Conservation (phyloP, 1,140 invertebrate species). For the Ectropis grisescens region DNA sequence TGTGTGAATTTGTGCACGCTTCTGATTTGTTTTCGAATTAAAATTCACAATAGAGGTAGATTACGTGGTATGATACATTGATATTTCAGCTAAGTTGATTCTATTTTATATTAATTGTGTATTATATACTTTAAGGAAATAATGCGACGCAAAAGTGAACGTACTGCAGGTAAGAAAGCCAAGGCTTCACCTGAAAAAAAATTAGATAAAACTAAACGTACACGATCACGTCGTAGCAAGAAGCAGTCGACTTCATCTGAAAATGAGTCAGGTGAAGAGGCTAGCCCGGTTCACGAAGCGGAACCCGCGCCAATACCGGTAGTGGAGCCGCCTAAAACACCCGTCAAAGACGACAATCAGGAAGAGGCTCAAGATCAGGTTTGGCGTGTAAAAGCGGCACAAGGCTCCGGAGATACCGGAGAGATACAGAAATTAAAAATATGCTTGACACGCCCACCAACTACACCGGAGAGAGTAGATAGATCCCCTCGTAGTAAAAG, state of each 20-base stretch:
- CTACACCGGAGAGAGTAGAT: conserved; percentile 53
- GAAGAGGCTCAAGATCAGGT: conserved; percentile 51
- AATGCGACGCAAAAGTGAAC: conserved; percentile 62
- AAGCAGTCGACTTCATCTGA: conserved; percentile 52
- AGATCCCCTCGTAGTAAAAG: conserved; percentile 58
- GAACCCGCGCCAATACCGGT: conserved; percentile 20
- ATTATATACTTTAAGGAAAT: conserved; percentile 27
- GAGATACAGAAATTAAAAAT: conserved; percentile 61
- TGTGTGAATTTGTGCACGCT: too few relatives aligned
- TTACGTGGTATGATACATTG: too few relatives aligned
- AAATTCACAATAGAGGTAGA: too few relatives aligned
- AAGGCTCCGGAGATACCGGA: conserved; percentile 36
- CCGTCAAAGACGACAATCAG: conserved; percentile 33
- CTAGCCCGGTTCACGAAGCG: conserved; percentile 18
- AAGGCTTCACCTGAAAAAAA: conserved; percentile 53
- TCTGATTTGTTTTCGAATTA: too few relatives aligned
- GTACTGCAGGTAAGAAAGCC: conserved; percentile 37
- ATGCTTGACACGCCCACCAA: conserved; percentile 49
- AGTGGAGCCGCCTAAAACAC: conserved; percentile 21
- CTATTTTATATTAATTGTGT: too few relatives aligned
- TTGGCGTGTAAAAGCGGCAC: conserved; percentile 54
- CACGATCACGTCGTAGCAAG: conserved; percentile 34
- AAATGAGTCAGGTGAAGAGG: conserved; percentile 46
- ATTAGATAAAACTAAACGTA: conserved; percentile 43
- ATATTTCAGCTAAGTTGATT: too few relatives aligned